Evolutionary conservation across 2,113 vertebrate species (phyloP), one percentile per base, ranked within the genome.

Genomic region (Takifugu flavidus): DNA sequence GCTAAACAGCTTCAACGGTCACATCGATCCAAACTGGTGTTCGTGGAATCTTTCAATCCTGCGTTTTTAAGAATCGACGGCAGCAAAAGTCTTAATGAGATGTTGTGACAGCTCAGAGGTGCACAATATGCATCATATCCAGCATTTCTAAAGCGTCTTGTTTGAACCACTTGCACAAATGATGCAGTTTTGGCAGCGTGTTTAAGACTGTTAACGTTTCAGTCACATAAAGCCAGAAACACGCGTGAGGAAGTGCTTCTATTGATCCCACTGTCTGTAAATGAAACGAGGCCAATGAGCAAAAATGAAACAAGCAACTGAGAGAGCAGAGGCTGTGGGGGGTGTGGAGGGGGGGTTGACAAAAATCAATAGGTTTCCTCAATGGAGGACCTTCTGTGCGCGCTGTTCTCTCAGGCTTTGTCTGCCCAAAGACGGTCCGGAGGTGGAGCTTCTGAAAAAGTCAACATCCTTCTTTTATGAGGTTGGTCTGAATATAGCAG

Each of bases 251-350:
- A 86, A 79, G 79, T 74, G 77, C 77, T 82, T 83, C 74, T 86
- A 90, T 91, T 85, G 90, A 91, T 91, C 79, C 76, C 44, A 60
- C 59, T 72, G 77, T 75, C 81, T 87, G 85, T 86, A 90, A 89
- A 90, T 89, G 87, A 89, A 90, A 85, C 77, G 72, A 79, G 78
- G 78, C 80, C 72, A 81, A 78, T 73, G 86, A 85, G 79, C 79
- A 85, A 89, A 84, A 86, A 89, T 11, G 87, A 88, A 89, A 89
- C 83, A 88, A 90, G 90, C 88, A 84, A 86, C 67, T 86, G 72
- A 72, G 78, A 79, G 65, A 75, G 80, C 45, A n/a, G 14, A 39
- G 34, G 34, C 34, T 20, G 20, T 20, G 20, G 20, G 20, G 20
- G 20, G 20, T 20, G 20, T 20, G 20, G 20, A 20, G 20, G 20